phyloP scores from a whole-genome alignment of 2,888 invertebrate species.

The Oegoconia quadripuncta region DNA sequence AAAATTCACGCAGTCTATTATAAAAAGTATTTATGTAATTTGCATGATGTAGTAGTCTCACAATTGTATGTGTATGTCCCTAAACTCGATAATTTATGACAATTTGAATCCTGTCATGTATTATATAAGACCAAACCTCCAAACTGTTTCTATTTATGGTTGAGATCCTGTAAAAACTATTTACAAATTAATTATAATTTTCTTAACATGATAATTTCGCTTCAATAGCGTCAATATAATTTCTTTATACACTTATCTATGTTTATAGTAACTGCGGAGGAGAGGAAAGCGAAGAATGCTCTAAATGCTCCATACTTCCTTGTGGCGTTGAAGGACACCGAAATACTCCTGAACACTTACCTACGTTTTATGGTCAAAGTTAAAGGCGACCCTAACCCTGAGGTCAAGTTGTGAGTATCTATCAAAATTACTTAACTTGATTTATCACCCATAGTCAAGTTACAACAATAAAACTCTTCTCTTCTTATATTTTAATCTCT shows the following conservation, averaged over 20 bases:
- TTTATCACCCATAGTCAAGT: no score
- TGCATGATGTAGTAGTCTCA: neutral
- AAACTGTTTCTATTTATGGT: no score
- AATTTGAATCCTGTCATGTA: no score
- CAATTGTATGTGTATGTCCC: neutral
- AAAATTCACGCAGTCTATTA: conserved; percentile 4
- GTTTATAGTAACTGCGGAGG: conserved; percentile 83
- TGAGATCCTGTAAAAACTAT: no score
- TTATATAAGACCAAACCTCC: no score
- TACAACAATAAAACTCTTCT: no score
- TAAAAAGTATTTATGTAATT: neutral
- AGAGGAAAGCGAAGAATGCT: conserved; percentile 83
- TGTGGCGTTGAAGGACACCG: conserved; percentile 91
- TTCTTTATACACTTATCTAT: neutral
- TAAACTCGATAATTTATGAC: no score
- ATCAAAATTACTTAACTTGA: neutral
- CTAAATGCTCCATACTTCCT: conserved; percentile 90
- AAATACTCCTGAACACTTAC: conserved; percentile 91
- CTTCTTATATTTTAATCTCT: no score
- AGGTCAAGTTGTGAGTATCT: conserved; percentile 90
- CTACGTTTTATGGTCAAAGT: conserved; percentile 93
- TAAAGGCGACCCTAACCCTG: conserved; percentile 92
- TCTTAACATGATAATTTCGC: neutral
- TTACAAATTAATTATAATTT: neutral
- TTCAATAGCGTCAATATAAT: no score